A percentile compares a stretch with the other conserved stretches of the same genome.
phyloP scores from a whole-genome alignment of 2,888 invertebrate species.

The Eulithis testata region DNA sequence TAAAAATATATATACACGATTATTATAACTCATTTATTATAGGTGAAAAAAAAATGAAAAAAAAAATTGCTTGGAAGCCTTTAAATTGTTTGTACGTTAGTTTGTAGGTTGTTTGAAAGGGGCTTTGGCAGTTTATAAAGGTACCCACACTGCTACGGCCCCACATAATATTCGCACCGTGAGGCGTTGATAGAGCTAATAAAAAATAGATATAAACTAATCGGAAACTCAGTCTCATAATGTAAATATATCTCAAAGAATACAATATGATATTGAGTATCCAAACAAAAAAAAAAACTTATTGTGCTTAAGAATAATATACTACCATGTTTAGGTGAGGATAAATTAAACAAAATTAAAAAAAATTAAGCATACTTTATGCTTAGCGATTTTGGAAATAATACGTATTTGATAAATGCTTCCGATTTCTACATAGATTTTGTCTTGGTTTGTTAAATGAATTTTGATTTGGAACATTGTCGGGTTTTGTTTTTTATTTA shows the following conservation, averaged over 20 bases:
- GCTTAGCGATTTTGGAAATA: conserved; percentile 67
- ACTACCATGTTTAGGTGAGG: conserved; percentile 68
- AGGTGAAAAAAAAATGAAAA: conserved; percentile 70
- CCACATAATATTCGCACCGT: conserved; percentile 73
- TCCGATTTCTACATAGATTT: conserved; percentile 57
- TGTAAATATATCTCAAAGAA: conserved; percentile 37
- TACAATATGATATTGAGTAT: conserved; percentile 50
- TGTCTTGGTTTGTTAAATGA: conserved; percentile 40
- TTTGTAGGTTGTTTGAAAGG: conserved; percentile 65
- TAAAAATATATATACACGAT: conserved; percentile 84
- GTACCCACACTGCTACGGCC: conserved; percentile 66
- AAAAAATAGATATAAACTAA: conserved; percentile 63
- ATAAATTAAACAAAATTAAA: conserved; percentile 56
- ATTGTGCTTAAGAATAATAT: conserved; percentile 68
- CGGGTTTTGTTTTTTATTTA: conserved; percentile 34
- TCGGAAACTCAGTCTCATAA: conserved; percentile 54
- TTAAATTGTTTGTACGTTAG: conserved; percentile 82
- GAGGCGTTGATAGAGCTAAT: conserved; percentile 77
- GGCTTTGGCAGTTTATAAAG: conserved; percentile 68
- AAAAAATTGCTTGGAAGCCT: conserved; percentile 81
- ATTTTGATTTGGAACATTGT: conserved; percentile 45
- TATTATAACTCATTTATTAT: conserved; percentile 79
- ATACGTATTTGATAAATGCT: conserved; percentile 62
- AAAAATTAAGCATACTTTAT: conserved; percentile 58
- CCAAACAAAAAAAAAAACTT: conserved; percentile 60